phyloP scores from a whole-genome alignment of 2,888 invertebrate species.

The Drosophila crucigera region DNA sequence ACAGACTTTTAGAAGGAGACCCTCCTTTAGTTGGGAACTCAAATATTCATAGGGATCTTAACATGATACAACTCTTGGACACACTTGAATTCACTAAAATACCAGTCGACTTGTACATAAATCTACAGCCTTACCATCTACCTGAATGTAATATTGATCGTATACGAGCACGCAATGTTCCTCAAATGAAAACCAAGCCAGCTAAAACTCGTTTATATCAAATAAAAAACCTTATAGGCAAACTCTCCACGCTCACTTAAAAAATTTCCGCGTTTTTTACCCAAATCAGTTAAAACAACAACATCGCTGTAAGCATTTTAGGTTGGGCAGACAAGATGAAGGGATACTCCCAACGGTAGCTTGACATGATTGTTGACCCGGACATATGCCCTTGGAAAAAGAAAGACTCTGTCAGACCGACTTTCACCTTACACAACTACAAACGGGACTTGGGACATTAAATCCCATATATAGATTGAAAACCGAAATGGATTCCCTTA shows the following conservation, averaged over 20 bases:
- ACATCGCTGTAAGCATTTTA: background rate
- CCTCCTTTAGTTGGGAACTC: background rate
- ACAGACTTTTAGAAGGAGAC: no score
- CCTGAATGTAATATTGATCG: constrained; percentile 1
- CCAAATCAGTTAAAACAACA: background rate
- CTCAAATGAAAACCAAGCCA: fast-evolving
- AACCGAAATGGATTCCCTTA: background rate
- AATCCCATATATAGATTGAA: background rate
- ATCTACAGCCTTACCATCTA: background rate
- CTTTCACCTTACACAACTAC: background rate
- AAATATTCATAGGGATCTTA: no score
- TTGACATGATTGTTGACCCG: no score
- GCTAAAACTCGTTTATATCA: background rate
- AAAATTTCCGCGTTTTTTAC: background rate
- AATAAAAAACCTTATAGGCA: background rate
- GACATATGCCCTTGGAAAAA: no score
- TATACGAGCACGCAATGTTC: background rate
- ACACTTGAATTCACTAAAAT: background rate
- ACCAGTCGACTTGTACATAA: background rate
- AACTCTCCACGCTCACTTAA: background rate
- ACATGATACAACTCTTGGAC: background rate
- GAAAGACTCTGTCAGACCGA: no score
- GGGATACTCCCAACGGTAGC: background rate
- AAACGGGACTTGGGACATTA: background rate
- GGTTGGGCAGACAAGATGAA: background rate